A percentile compares a stretch with the other conserved stretches of the same genome.
Conservation (phyloP, 2,888 invertebrate genomes). For the Zele albiditarsus region DNA sequence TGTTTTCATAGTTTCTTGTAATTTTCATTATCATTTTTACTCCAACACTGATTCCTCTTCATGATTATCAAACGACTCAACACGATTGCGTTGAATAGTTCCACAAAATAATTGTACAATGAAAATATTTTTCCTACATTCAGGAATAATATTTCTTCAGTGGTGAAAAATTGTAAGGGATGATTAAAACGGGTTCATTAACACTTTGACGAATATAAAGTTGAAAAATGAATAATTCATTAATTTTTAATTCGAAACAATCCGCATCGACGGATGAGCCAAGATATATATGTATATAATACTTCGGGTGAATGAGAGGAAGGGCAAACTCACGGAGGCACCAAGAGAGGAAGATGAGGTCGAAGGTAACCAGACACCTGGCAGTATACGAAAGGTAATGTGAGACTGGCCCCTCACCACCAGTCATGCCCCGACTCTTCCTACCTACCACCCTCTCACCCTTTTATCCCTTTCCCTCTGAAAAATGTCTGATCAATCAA, state of each 20-base stretch:
- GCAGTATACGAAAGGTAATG: slow-evolving; percentile 70
- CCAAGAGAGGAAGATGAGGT: slow-evolving; percentile 68
- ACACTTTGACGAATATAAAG: not conserved
- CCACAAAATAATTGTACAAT: no score
- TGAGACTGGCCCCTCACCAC: slow-evolving; percentile 67
- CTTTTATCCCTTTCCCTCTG: slow-evolving; percentile 41
- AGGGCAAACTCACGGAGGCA: slow-evolving; percentile 68
- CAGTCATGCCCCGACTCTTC: slow-evolving; percentile 59
- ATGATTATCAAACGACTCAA: no score
- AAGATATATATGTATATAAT: not conserved
- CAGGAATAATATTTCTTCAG: not conserved
- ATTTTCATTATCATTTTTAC: no score
- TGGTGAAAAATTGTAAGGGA: not conserved
- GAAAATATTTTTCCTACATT: not conserved
- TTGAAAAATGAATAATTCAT: slow-evolving; percentile 3
- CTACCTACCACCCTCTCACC: slow-evolving; percentile 40
- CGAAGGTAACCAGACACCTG: slow-evolving; percentile 68
- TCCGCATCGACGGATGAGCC: not conserved
- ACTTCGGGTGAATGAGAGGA: not conserved
- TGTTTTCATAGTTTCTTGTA: no score
- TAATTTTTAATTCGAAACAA: not conserved
- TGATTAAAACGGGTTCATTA: slow-evolving; percentile 5
- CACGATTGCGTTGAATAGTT: no score
- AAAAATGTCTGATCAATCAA: slow-evolving; percentile 26
- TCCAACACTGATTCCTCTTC: no score